These are phyloP conservation scores for Sandelia bainsii DNA, from an alignment of 2,797 vertebrate genomes.

Conservation along the genomic window DNA sequence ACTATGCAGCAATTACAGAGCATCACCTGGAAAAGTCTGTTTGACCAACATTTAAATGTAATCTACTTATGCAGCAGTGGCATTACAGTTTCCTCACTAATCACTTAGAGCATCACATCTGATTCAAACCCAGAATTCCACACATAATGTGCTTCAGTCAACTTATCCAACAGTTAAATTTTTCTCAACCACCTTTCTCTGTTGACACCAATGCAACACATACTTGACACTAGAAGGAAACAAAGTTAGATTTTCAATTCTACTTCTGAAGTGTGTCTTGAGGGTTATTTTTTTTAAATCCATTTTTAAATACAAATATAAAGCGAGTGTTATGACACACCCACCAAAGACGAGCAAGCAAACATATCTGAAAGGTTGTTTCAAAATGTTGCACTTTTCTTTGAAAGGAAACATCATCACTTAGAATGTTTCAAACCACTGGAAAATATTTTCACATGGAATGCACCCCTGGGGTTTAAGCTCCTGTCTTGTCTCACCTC, in stretches of 20 bases:
- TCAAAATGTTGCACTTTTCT: neutral
- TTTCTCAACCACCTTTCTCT: neutral
- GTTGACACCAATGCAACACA: neutral
- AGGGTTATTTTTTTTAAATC: neutral
- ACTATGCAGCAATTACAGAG: neutral
- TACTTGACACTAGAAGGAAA: neutral
- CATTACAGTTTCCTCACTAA: neutral
- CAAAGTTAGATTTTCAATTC: neutral
- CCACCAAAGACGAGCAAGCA: neutral
- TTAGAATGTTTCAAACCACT: slow-evolving; percentile 25
- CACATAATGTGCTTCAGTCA: neutral
- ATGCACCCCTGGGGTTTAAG: slow-evolving; percentile 29
- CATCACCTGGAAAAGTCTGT: neutral
- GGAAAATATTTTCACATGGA: slow-evolving; percentile 22
- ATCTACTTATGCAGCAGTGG: neutral
- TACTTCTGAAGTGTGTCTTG: neutral
- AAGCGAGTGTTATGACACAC: neutral
- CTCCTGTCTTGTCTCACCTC: slow-evolving; percentile 10
- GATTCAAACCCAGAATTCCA: too few species aligned
- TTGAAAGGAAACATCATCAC: slow-evolving; percentile 7
- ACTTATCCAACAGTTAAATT: neutral
- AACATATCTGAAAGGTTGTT: neutral
- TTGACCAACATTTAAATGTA: neutral
- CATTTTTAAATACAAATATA: neutral
- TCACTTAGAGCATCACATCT: neutral